A percentile compares a stretch with the other conserved stretches of the same genome.
Conservation (phyloP, 2,113 vertebrate species). For the Dromiciops gliroides region DNA sequence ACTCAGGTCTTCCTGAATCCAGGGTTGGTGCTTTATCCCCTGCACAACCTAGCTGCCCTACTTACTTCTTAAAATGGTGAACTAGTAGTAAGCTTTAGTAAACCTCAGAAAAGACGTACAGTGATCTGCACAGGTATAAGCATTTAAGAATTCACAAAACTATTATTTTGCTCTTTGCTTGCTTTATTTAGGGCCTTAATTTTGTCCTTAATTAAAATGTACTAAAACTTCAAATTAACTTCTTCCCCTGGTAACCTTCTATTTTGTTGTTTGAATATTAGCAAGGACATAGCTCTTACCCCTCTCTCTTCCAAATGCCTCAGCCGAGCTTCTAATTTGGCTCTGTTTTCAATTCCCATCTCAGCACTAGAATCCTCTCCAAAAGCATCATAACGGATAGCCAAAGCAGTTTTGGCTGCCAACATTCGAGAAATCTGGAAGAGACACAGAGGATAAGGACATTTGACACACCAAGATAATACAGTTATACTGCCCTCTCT, state of each 20-base stretch:
- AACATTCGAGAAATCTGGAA: constrained; percentile 95
- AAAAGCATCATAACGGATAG: constrained; percentile 96
- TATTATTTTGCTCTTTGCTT: not conserved
- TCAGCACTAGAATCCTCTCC: constrained; percentile 95
- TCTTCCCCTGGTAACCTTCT: not conserved
- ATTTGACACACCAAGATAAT: not conserved
- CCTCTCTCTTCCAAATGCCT: constrained; percentile 94
- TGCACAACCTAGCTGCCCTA: too few species aligned
- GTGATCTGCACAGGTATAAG: not conserved
- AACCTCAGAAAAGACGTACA: not conserved
- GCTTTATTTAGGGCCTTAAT: not conserved
- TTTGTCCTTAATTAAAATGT: not conserved
- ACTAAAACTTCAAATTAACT: not conserved
- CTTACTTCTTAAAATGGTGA: not conserved
- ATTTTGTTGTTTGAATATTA: not conserved
- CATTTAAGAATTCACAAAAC: not conserved
- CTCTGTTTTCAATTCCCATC: constrained; percentile 94
- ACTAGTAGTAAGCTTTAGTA: not conserved
- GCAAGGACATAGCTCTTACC: constrained; percentile 79
- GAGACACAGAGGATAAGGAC: constrained; percentile 40
- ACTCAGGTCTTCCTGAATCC: too few species aligned
- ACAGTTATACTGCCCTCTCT: not conserved
- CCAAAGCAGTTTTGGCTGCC: constrained; percentile 94
- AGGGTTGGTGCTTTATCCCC: too few species aligned
- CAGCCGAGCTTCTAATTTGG: constrained; percentile 94